Base-by-base conservation (phyloP, 2,113 vertebrate species). In the Prionailurus bengalensis region DNA sequence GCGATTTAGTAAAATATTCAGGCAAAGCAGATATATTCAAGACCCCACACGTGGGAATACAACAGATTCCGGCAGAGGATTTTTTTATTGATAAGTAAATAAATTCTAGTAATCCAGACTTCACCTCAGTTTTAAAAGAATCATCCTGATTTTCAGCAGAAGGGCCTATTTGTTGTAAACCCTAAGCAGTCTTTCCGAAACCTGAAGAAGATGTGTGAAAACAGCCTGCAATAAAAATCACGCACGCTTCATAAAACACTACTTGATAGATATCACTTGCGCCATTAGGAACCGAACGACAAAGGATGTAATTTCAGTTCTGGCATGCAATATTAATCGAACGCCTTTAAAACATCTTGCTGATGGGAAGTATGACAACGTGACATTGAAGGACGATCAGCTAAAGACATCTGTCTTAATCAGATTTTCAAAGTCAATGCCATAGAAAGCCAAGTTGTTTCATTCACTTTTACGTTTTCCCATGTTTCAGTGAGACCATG, bases 251-350 rank as follows among this genome's bases (percentile, higher is more conserved):
- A 98, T 99, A 99, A 99, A 99, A 98, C 99, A 98, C 97, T 98
- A 96, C 99, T 99, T 99, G 99, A 99, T 99, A 99, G 98, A 99
- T 99, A 99, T 99, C 98, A 99, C 99, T 99, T 98, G 99, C 99
- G 97, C 99, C 99, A 99, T 99, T 99, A 99, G 99, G 99, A 99
- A 98, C 98, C 98, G 99, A 99, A 99, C 98, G 98, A 99, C 98
- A 98, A 99, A 99, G 99, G 99, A 99, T 99, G 99, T 99, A 99
- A 98, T 99, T 99, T 99, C 98, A 99, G 99, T 97, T 97, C 98
- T 98, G 98, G 98, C 99, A 99, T 99, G 98, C 99, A 99, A 99
- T 99, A 99, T 99, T 99, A 99, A 99, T 99, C 98, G 99, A 99
- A 99, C 98, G 98, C 98, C 98, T 99, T 99, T 99, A 99, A 99